Evolutionary conservation across 2,888 invertebrate species (phyloP).

Genomic region (Melanostoma scalare): DNA sequence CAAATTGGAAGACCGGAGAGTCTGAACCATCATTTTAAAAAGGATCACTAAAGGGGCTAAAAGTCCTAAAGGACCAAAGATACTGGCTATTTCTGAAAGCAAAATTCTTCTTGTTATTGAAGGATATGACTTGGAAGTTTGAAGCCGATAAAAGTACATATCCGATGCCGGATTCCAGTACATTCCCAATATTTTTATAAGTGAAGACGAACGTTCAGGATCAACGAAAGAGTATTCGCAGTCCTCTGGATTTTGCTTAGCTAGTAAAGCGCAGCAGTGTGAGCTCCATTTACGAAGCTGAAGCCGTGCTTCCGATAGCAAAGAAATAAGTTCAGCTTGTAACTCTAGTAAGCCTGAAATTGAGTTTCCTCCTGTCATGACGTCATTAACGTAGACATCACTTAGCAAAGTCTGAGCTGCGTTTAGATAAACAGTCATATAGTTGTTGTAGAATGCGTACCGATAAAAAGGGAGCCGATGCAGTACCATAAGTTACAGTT

Average conservation of each 20-base stretch:
- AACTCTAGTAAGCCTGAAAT: slow-evolving; percentile 23
- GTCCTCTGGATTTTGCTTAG: not conserved
- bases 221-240: slow-evolving; percentile 28
- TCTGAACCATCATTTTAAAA: too few relatives aligned
- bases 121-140: slow-evolving; percentile 45
- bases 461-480: slow-evolving; percentile 60
- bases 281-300: too few relatives aligned
- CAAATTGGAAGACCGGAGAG: not conserved
- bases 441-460: slow-evolving; percentile 65
- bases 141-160: slow-evolving; percentile 20
- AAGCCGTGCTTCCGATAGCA: slow-evolving; percentile 45
- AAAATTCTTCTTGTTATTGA: slow-evolving; percentile 40
- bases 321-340: slow-evolving; percentile 47
- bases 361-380: slow-evolving; percentile 54
- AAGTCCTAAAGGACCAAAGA: too few relatives aligned
- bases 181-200: not conserved
- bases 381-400: slow-evolving; percentile 69
- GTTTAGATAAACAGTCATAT: slow-evolving; percentile 33
- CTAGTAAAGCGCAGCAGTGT: slow-evolving; percentile 36
- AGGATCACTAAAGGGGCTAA: too few relatives aligned
- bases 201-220: not conserved
- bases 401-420: slow-evolving; percentile 49
- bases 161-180: not conserved
- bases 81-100: slow-evolving; percentile 22
- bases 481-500: slow-evolving; percentile 69